Conservation (phyloP, 1,140 invertebrate genomes). For the Sipha flava region DNA sequence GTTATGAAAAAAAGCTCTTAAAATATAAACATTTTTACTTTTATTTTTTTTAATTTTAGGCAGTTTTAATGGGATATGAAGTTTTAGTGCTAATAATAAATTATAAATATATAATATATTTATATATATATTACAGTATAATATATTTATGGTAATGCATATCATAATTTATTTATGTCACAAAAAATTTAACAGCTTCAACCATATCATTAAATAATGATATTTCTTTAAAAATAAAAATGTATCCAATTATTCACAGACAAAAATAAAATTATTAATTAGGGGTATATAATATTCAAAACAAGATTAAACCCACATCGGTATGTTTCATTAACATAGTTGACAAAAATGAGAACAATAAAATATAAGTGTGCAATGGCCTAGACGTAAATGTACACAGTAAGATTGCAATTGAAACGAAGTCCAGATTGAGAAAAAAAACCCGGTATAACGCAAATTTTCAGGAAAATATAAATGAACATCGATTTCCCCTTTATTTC, state of each 20-base stretch:
- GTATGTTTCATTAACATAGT: not conserved
- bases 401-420: too few relatives aligned
- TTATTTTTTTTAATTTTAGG: too few relatives aligned
- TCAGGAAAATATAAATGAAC: too few relatives aligned
- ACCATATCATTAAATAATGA: not conserved
- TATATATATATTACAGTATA: constrained; percentile 1
- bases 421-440: too few relatives aligned
- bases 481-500: too few relatives aligned
- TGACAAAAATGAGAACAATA: not conserved
- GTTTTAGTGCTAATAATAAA: constrained; percentile 10
- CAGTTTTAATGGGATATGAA: not conserved
- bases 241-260: not conserved
- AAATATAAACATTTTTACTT: constrained; percentile 2
- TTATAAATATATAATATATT: not conserved
- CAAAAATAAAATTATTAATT: constrained; percentile 3
- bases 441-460: too few relatives aligned
- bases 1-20: not conserved
- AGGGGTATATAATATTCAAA: not conserved
- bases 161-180: constrained; percentile 4
- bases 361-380: too few relatives aligned
- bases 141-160: constrained; percentile 1
- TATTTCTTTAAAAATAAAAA: not conserved
- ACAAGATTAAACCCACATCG: not conserved
- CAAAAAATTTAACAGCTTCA: not conserved
- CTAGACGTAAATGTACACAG: too few relatives aligned